Conservation (phyloP, 2,797 vertebrate genomes). For the Poecile montanus region DNA sequence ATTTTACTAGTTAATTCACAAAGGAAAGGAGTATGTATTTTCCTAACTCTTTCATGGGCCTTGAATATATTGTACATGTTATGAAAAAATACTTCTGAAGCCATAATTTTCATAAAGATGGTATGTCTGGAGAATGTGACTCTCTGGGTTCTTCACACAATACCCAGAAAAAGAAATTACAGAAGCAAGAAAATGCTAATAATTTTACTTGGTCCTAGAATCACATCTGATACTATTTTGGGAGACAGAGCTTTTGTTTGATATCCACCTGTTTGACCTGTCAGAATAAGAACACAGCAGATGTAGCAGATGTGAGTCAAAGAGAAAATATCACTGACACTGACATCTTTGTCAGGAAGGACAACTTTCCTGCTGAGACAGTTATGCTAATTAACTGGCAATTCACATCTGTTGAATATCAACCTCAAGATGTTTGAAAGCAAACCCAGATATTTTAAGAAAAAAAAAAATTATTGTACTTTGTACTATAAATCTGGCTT, state of each 20-base stretch:
- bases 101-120: neutral
- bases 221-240: neutral
- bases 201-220: neutral
- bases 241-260: neutral
- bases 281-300: neutral
- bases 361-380: neutral
- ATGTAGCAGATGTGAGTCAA: neutral
- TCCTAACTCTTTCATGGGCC: neutral
- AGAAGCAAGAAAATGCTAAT: neutral
- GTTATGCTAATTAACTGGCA: slow-evolving; percentile 1
- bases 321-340: neutral
- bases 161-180: neutral
- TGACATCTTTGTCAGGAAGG: slow-evolving; percentile 18
- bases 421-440: neutral
- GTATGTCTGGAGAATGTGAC: neutral
- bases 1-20: neutral
- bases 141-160: neutral
- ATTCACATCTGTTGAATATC: neutral
- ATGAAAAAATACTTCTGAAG: neutral
- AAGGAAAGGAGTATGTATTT: neutral
- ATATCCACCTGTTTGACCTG: neutral
- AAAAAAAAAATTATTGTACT: neutral
- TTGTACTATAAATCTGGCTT: neutral
- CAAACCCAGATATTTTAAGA: neutral
- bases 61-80: accelerated